A percentile compares a stretch with the other conserved stretches of the same genome.
Conservation (phyloP, 2,888 invertebrate species). For the Tenthredo scrophulariae region DNA sequence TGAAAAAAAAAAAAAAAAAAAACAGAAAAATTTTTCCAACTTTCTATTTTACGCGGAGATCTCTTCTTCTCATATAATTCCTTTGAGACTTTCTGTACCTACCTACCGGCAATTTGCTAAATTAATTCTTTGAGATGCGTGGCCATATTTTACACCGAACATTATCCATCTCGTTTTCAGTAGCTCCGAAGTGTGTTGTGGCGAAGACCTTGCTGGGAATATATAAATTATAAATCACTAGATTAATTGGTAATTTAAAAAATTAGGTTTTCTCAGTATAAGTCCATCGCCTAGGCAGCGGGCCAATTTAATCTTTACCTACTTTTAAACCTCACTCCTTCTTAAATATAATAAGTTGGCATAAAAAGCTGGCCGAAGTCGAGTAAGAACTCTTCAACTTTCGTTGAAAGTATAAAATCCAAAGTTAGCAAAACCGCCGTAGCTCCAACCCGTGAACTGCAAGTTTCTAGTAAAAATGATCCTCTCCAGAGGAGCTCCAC, state of each 20-base stretch:
- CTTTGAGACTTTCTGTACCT: constrained; percentile 30
- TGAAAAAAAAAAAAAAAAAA: neutral
- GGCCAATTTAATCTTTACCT: constrained; percentile 46
- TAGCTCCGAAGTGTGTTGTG: neutral
- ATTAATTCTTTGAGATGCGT: constrained; percentile 25
- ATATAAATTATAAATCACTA: constrained; percentile 34
- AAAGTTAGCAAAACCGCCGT: constrained; percentile 24
- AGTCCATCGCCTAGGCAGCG: neutral
- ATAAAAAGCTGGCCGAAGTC: neutral
- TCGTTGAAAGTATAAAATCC: constrained; percentile 39
- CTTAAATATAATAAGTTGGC: constrained; percentile 42
- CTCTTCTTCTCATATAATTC: constrained; percentile 16
- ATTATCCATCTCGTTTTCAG: constrained; percentile 16
- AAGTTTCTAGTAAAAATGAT: constrained; percentile 26
- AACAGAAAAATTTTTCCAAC: neutral
- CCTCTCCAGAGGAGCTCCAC: neutral
- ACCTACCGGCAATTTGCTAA: constrained; percentile 32
- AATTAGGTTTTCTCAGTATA: neutral
- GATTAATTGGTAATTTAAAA: constrained; percentile 4
- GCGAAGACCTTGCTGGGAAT: neutral
- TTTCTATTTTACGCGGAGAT: constrained; percentile 45
- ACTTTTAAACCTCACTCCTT: constrained; percentile 9
- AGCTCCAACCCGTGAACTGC: constrained; percentile 39
- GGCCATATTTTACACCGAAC: constrained; percentile 2
- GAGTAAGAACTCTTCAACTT: constrained; percentile 36